These are phyloP conservation scores for Machimus rusticus DNA, from an alignment of 2,888 invertebrate species.

Conservation along the genomic window DNA sequence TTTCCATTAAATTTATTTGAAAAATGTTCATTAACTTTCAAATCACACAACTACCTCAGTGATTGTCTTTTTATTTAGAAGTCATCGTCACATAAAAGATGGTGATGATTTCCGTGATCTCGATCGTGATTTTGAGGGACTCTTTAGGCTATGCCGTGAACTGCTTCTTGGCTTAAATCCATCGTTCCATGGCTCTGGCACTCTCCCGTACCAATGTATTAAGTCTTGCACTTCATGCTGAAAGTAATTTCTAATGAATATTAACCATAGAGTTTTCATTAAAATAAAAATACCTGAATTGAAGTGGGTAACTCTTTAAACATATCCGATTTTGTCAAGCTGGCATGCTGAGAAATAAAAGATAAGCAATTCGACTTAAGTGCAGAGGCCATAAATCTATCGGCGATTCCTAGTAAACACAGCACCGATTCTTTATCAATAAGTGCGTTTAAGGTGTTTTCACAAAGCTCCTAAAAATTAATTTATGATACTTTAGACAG, in stretches of 20 bases:
- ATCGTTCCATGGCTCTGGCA: constrained; percentile 59
- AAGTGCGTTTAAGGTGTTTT: constrained; percentile 67
- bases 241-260: not conserved
- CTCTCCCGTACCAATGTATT: constrained; percentile 59
- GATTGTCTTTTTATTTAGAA: constrained; percentile 44
- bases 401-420: constrained; percentile 71
- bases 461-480: constrained; percentile 66
- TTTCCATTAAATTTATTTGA: not conserved
- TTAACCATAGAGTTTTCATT: not conserved
- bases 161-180: constrained; percentile 50
- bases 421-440: constrained; percentile 71
- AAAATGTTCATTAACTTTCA: not conserved
- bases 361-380: constrained; percentile 58
- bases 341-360: constrained; percentile 58
- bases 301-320: constrained; percentile 57
- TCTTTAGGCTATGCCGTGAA: constrained; percentile 56
- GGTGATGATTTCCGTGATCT: constrained; percentile 59
- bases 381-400: constrained; percentile 69
- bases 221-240: constrained; percentile 59
- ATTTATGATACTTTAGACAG: not conserved
- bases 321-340: constrained; percentile 57
- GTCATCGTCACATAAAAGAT: constrained; percentile 56
- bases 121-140: constrained; percentile 57
- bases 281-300: constrained; percentile 53
- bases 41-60: not conserved